phyloP scores from a whole-genome alignment of 1,140 invertebrate species.

The Piezodorus guildinii region DNA sequence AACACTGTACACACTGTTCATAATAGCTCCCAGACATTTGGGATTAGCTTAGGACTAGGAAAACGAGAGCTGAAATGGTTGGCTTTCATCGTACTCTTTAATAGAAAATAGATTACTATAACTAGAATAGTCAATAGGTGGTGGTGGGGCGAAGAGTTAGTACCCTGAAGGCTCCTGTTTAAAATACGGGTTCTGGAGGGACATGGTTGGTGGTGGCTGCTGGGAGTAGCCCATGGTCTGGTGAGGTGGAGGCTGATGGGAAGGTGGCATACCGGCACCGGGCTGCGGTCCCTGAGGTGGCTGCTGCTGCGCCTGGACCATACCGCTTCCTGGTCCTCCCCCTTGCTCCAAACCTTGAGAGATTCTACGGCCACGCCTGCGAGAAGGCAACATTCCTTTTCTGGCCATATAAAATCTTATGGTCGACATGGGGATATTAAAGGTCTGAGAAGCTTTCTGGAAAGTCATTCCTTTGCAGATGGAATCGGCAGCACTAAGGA shows the following conservation, averaged over 20 bases:
- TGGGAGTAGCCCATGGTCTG: conserved; percentile 1
- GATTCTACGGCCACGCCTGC: conserved; percentile 50
- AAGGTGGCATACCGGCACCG: neutral
- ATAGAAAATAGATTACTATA: conserved; percentile 5
- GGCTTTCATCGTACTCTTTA: conserved; percentile 1
- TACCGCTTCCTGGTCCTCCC: conserved; percentile 21
- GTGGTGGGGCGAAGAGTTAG: conserved; percentile 9
- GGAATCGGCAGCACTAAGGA: conserved; percentile 64
- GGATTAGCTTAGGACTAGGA: conserved; percentile 12
- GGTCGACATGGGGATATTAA: conserved; percentile 72
- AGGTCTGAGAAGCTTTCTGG: conserved; percentile 69
- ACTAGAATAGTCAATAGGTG: neutral
- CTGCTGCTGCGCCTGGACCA: neutral
- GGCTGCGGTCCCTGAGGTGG: neutral
- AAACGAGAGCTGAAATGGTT: conserved; percentile 6
- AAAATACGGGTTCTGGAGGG: conserved; percentile 19
- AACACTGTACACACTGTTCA: too few relatives aligned
- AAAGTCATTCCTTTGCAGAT: conserved; percentile 67
- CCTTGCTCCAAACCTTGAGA: conserved; percentile 35
- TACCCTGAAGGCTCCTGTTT: conserved; percentile 19
- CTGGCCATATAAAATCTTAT: conserved; percentile 73
- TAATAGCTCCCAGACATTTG: neutral
- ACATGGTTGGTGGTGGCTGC: conserved; percentile 12
- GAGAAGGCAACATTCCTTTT: conserved; percentile 61
- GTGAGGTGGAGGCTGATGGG: neutral